phyloP scores from a whole-genome alignment of 1,140 invertebrate species.

The Trichonephila clavipes region DNA sequence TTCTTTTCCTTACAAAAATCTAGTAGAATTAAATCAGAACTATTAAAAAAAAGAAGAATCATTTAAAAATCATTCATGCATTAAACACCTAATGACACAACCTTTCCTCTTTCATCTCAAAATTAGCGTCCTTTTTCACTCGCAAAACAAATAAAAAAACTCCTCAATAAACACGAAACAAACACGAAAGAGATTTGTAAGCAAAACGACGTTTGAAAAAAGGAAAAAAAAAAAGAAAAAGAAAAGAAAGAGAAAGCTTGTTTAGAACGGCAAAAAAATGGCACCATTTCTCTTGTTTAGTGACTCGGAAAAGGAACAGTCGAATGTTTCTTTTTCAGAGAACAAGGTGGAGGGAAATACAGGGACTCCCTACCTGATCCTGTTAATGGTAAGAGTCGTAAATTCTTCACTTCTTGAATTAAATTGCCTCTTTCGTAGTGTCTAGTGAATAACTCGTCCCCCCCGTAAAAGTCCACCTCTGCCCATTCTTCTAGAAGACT shows the following conservation, averaged over 20 bases:
- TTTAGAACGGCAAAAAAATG: conserved; percentile 12
- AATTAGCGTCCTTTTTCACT: not conserved
- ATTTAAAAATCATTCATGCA: not conserved
- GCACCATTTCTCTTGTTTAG: conserved; percentile 55
- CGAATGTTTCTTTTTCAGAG: not conserved
- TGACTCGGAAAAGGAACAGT: conserved; percentile 41
- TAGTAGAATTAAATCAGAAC: not conserved
- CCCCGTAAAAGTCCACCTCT: not conserved
- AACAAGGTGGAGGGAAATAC: conserved; percentile 24
- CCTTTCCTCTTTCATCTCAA: not conserved
- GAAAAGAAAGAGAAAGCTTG: not conserved
- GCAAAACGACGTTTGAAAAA: conserved; percentile 16
- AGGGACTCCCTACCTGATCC: conserved; percentile 42
- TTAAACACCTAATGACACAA: conserved; percentile 15
- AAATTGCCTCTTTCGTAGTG: conserved; percentile 40
- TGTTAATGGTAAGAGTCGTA: conserved; percentile 60
- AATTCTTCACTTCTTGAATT: conserved; percentile 50
- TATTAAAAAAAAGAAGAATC: not conserved
- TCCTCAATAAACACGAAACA: not conserved
- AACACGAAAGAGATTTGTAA: conserved; percentile 32
- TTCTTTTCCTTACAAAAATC: too few species aligned
- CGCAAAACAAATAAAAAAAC: not conserved
- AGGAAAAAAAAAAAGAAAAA: not conserved
- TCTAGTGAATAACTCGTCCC: not conserved
- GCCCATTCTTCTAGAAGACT: not conserved